A percentile compares a stretch with the other conserved stretches of the same genome.
These are phyloP conservation scores for Papilio protenor DNA, from an alignment of 2,888 invertebrate species.

Conservation along the genomic window DNA sequence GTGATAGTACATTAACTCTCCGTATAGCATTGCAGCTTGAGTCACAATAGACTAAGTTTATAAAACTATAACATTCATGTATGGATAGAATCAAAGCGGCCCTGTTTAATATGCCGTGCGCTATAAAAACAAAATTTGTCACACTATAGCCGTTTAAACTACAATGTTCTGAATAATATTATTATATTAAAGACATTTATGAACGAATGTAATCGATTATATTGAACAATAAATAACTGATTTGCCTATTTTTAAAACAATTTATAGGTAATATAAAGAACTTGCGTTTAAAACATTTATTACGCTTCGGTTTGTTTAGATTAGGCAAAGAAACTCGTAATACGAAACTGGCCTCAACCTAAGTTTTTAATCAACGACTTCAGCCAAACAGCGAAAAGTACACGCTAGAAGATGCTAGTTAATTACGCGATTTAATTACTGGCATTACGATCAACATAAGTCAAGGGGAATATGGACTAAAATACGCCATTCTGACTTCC, in stretches of 20 bases:
- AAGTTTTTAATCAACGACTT: no score
- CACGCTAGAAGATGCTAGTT: background rate
- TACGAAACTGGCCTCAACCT: no score
- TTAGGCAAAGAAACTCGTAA: no score
- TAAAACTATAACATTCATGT: constrained; percentile 1
- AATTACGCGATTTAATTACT: background rate
- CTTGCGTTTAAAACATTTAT: no score
- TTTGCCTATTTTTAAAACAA: background rate
- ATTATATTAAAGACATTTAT: background rate
- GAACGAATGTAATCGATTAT: background rate
- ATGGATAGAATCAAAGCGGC: background rate
- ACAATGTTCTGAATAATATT: background rate
- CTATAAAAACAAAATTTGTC: background rate
- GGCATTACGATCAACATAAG: background rate
- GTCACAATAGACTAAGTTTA: constrained; percentile 3
- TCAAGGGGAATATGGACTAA: background rate
- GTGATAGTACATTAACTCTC: background rate
- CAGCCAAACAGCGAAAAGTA: no score
- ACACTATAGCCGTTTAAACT: background rate
- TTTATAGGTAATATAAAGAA: background rate
- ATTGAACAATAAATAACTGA: background rate
- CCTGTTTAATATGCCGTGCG: background rate
- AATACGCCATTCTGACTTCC: background rate
- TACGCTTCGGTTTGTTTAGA: no score
- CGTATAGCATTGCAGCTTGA: background rate